Evolutionary conservation across 2,797 vertebrate species (phyloP).

Genomic region (Muraenolepis orangiensis): DNA sequence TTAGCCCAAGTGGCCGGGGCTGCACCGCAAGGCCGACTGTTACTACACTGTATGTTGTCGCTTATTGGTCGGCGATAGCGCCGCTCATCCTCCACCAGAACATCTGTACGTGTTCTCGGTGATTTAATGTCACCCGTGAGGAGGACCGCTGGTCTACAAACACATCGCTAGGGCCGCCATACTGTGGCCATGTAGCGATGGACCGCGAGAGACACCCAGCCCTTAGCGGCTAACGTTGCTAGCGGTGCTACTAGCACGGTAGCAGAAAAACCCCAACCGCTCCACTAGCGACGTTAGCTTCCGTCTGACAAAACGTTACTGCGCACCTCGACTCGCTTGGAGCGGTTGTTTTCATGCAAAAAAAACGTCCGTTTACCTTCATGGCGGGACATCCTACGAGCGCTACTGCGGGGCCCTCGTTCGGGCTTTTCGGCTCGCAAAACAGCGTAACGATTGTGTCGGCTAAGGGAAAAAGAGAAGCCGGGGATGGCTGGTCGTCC

Average conservation of each 20-base stretch:
- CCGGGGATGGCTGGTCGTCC: slow-evolving; percentile 74
- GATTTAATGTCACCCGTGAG: not conserved
- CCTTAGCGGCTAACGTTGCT: not conserved
- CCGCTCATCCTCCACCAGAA: slow-evolving; percentile 40
- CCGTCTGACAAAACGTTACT: slow-evolving; percentile 33
- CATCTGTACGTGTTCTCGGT: slow-evolving; percentile 22
- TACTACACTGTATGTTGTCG: slow-evolving; percentile 26
- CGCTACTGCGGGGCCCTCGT: slow-evolving; percentile 54
- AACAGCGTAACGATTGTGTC: slow-evolving; percentile 35
- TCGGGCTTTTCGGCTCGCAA: slow-evolving; percentile 57
- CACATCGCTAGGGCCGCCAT: slow-evolving; percentile 29
- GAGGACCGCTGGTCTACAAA: not conserved
- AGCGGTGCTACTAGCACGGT: not conserved
- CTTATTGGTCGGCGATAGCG: no score
- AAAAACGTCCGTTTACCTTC: slow-evolving; percentile 73
- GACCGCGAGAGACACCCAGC: slow-evolving; percentile 19
- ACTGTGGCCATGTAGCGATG: slow-evolving; percentile 22
- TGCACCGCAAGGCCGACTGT: slow-evolving; percentile 41
- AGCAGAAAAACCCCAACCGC: slow-evolving; percentile 55
- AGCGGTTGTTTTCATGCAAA: not conserved
- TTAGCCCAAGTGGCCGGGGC: slow-evolving; percentile 14
- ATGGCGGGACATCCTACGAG: slow-evolving; percentile 89
- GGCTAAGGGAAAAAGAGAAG: slow-evolving; percentile 66
- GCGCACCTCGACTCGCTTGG: not conserved
- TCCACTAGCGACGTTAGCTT: slow-evolving; percentile 54